Conservation (phyloP, 2,113 vertebrate genomes). For the Nothoprocta perdicaria region DNA sequence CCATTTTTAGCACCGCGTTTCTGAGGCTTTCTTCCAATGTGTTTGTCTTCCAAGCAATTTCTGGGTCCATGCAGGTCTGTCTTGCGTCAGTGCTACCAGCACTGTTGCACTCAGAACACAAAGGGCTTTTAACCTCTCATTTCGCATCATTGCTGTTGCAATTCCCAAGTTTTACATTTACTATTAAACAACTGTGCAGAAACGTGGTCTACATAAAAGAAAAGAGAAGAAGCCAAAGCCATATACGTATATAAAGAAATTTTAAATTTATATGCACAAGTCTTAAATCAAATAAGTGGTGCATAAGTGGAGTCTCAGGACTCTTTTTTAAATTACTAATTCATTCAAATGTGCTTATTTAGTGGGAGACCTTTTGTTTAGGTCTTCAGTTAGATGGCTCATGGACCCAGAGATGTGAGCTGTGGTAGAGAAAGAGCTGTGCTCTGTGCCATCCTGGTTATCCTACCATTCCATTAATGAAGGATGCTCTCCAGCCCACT, state of each 20-base stretch:
- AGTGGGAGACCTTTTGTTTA: not conserved
- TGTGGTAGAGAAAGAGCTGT: not conserved
- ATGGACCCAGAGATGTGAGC: not conserved
- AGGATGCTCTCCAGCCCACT: not conserved
- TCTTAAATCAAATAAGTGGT: not conserved
- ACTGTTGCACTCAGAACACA: not conserved
- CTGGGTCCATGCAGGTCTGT: not conserved
- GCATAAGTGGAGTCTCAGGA: not conserved
- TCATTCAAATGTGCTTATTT: not conserved
- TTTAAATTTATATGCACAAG: not conserved
- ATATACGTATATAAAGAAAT: rapidly evolving
- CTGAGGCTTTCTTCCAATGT: not conserved
- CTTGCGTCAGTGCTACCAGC: not conserved
- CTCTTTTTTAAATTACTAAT: not conserved
- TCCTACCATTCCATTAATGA: not conserved
- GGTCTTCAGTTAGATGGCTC: not conserved
- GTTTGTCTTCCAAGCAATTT: not conserved
- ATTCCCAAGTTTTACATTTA: not conserved
- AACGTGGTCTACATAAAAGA: not conserved
- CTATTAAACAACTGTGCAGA: not conserved
- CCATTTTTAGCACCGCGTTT: not conserved
- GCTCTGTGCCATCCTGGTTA: not conserved
- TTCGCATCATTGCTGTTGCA: not conserved
- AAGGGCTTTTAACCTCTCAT: not conserved
- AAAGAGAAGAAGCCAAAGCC: not conserved